Base-by-base conservation (phyloP, 2,888 invertebrate species). In the Ariolimax columbianus region DNA sequence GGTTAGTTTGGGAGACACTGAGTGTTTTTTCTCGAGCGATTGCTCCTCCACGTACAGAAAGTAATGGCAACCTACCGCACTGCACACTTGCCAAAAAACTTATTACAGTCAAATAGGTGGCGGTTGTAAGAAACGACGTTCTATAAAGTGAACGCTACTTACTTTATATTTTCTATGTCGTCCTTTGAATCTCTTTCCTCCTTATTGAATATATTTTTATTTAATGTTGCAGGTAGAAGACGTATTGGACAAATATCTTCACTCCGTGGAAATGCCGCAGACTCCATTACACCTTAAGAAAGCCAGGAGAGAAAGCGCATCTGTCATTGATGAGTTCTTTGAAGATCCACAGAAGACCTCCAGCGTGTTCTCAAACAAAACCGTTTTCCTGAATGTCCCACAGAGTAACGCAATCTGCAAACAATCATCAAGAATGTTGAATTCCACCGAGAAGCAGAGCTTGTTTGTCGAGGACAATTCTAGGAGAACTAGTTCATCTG, bases 261-360 rank as follows among this genome's bases (percentile, higher is more conserved):
- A 97, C 95, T 96, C 96, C 89, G 95, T 96, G 95, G 96, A 97
- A 38, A 86, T 90, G 73, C 88, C 89, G 23, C 84, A 89, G 86
- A 68, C 90, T 86, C 86, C 87, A 80, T 81, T 80, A 30, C 82
- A 80, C n/a, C 82, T 87, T 86, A 91, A 91, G 82, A 95, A 96
- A 93, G 95, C 95, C 89, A 93, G 96, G 88, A 94, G 96, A 88
- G 95, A 96, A 92, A 95, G 96, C 90, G 96, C 95, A 33, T 95
- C 95, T 26, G 95, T 95, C 87, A 95, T 96, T 88, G 96, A 96
- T 94, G 96, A 96, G 90, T 96, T 96, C 93, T 91, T 91, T 47
- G 92, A 91, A 84, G 91, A 91, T 80, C 59, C 82, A 6, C n/a
- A 26, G 26, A 85, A 85, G 47, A 0, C 73, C 4, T 47, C 66